phyloP scores from a whole-genome alignment of 2,888 invertebrate genomes.

The Aricia artaxerxes region DNA sequence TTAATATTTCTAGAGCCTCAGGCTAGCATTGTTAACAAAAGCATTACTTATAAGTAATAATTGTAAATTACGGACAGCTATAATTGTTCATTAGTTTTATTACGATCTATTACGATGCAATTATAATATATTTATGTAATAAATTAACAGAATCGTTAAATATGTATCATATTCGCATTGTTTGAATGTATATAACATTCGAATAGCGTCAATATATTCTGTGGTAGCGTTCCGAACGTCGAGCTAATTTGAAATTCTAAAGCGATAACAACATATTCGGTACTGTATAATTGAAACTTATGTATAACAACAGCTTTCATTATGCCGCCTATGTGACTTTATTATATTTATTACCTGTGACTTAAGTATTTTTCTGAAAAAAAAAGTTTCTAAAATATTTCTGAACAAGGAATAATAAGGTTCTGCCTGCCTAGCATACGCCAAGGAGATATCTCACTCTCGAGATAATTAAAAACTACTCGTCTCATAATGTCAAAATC shows the following conservation, averaged over 20 bases:
- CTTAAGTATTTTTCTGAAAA: not conserved
- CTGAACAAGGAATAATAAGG: too few relatives aligned
- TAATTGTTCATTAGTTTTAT: not conserved
- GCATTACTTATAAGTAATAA: not conserved
- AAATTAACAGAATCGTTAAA: not conserved
- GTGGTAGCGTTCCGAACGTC: not conserved
- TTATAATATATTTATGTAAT: not conserved
- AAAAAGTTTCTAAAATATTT: too few relatives aligned
- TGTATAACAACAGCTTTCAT: not conserved
- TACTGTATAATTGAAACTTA: not conserved
- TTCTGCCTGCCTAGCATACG: too few relatives aligned
- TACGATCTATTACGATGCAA: not conserved
- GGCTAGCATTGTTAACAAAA: not conserved
- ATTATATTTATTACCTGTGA: not conserved
- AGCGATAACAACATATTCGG: not conserved
- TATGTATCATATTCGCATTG: not conserved
- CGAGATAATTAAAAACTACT: too few relatives aligned
- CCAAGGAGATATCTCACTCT: too few relatives aligned
- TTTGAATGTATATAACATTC: not conserved
- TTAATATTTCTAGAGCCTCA: not conserved
- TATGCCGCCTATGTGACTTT: not conserved
- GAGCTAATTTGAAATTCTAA: constrained; percentile 11
- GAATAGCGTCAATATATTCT: too few relatives aligned
- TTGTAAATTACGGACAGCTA: not conserved
- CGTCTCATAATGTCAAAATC: too few relatives aligned